These are phyloP conservation scores for Mimas tiliae DNA, from an alignment of 2,888 invertebrate genomes.

Conservation along the genomic window DNA sequence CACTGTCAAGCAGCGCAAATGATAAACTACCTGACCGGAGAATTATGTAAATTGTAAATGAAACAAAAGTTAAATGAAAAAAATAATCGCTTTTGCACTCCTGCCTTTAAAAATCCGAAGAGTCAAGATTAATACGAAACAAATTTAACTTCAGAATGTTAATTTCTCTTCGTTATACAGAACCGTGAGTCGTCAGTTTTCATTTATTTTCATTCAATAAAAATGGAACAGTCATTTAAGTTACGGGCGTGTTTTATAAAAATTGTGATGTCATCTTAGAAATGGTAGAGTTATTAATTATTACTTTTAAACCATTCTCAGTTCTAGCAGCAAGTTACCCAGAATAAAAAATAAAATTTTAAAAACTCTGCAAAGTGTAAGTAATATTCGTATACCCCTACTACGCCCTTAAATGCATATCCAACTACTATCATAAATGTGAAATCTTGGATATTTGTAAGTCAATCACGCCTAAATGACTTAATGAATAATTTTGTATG, in stretches of 20 bases:
- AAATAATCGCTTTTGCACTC: conserved; percentile 11
- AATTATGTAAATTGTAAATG: neutral
- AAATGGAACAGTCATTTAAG: conserved; percentile 42
- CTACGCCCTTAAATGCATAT: too few species aligned
- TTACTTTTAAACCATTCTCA: neutral
- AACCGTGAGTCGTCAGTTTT: conserved; percentile 36
- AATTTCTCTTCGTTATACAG: conserved; percentile 38
- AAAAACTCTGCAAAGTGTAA: too few species aligned
- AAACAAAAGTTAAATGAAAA: conserved; percentile 21
- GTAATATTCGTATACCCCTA: too few species aligned
- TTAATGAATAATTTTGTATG: too few species aligned
- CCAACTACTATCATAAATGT: too few species aligned
- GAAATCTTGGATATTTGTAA: too few species aligned
- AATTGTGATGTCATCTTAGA: neutral
- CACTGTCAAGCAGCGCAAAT: too few species aligned
- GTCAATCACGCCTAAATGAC: too few species aligned
- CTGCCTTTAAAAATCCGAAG: neutral
- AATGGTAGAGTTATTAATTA: neutral
- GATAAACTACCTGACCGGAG: neutral
- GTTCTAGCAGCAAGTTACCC: too few species aligned
- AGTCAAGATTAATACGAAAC: conserved; percentile 23
- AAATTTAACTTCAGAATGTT: conserved; percentile 23
- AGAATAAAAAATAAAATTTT: too few species aligned
- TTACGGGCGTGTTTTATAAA: conserved; percentile 35
- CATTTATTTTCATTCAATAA: conserved; percentile 35